Evolutionary conservation across 2,888 invertebrate species (phyloP), one percentile per base, ranked within the genome.

Genomic region (Tiliacea citrago): DNA sequence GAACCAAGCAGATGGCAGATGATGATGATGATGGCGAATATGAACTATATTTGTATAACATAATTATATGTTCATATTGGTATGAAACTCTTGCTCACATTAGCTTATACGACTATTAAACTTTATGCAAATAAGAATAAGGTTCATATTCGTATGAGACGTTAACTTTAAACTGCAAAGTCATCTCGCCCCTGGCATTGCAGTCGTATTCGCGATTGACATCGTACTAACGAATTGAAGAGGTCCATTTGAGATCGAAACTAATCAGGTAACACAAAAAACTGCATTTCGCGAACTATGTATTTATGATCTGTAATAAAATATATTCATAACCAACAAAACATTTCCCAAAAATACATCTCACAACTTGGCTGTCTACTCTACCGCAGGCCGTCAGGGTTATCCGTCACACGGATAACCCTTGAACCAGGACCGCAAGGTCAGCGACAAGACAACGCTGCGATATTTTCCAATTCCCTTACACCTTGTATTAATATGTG

Each of bases 401-500:
- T n/a, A n/a, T n/a, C n/a, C 63, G 65, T 55, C 73, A 66, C 60
- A 5, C 24, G 39, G 84, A 86, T 86, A 86, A 68, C 85, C 81
- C 70, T 6, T 55, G 55, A 24, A 8, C 66, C 71, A 53, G 66
- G 81, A 57, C 63, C 81, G 78, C 86, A 85, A 86, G 86, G 86
- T 86, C 83, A 45, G 62, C 75, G 73, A 67, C 75, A 63, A 75
- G 63, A 83, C 84, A 77, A 63, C 76, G 68, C 77, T 55, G 61
- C 77, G 86, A 87, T 87, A 87, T 87, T 87, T 87, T 87, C 77
- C 82, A 81, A 1, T 18, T 61, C 39, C 61, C 62, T 62, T 45
- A 35, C 12, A 60, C 4, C 39, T 8, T 18, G 24, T 42, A 10
- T 16, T 16, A n/a, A 21, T 39, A 10, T 60, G 2, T 18, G 3